Conservation (phyloP, 2,797 vertebrate species). For the Cheirogaleus major region DNA sequence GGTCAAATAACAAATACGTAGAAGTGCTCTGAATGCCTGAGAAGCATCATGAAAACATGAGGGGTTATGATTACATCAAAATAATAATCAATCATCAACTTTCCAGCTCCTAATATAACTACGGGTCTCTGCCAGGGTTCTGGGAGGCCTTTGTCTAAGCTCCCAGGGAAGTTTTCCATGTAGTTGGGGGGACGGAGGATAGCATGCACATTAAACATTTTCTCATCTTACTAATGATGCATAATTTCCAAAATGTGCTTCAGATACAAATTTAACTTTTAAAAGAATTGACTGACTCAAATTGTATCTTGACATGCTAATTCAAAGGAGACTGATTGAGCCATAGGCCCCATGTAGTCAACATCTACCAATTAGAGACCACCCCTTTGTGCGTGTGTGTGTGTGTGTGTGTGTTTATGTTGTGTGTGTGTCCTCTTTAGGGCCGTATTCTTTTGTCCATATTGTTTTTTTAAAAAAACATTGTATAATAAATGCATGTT, state of each 20-base stretch:
- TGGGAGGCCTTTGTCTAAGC: background rate
- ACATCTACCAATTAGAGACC: background rate
- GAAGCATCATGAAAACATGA: background rate
- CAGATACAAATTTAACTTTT: background rate
- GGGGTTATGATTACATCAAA: background rate
- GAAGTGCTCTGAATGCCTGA: background rate
- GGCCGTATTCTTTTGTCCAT: background rate
- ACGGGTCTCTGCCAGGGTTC: background rate
- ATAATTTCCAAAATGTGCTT: background rate
- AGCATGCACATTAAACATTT: background rate
- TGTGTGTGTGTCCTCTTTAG: background rate
- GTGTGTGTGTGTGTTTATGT: no score
- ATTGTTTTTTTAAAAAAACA: background rate
- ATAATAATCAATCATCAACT: background rate
- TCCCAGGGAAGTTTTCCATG: background rate
- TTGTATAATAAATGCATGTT: background rate
- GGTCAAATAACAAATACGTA: background rate
- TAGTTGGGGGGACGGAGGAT: background rate
- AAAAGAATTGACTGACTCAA: background rate
- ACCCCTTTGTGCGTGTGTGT: background rate
- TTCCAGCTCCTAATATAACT: background rate
- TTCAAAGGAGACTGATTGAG: background rate
- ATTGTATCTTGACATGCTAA: background rate
- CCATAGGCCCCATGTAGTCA: background rate
- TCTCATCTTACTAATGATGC: background rate